Percentiles rank a stretch among this genome's conserved stretches.
Evolutionary conservation across 2,797 vertebrate genomes (phyloP).

Genomic region (Fratercula arctica): DNA sequence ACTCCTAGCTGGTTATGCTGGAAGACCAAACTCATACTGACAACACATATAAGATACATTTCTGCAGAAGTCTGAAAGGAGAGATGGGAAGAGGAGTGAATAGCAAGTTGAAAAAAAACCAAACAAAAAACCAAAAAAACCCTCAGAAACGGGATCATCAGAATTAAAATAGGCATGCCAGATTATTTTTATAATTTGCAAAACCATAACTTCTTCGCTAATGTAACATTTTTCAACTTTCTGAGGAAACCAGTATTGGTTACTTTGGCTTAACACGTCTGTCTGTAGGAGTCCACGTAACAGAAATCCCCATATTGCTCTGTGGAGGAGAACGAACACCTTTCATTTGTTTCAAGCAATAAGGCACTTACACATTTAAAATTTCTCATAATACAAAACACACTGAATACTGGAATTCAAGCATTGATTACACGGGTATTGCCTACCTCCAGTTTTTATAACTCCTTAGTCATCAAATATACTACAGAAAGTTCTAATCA

Average conservation of each 20-base stretch:
- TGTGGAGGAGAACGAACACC: not conserved
- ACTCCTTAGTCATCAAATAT: not conserved
- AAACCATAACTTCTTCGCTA: not conserved
- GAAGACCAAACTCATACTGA: not conserved
- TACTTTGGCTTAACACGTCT: constrained; percentile 1
- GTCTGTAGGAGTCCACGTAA: not conserved
- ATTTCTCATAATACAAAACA: constrained; percentile 62
- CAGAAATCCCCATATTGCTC: constrained; percentile 59
- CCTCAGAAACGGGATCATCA: not conserved
- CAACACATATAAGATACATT: not conserved
- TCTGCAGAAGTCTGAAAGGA: not conserved
- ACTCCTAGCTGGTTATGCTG: not conserved
- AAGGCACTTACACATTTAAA: constrained; percentile 64
- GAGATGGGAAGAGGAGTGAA: not conserved
- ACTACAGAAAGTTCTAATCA: not conserved
- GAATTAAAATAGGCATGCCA: not conserved
- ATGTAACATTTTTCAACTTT: not conserved
- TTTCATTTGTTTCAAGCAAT: not conserved
- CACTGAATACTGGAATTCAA: constrained; percentile 48
- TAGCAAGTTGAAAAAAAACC: not conserved
- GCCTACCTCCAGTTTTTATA: not conserved
- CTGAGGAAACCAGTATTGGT: not conserved
- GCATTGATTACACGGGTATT: not conserved
- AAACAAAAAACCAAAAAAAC: too few species aligned
- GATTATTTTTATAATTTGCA: not conserved